Evolutionary conservation across 2,888 invertebrate genomes (phyloP), one percentile per base, ranked within the genome.

Genomic region (Thalpophila matura): DNA sequence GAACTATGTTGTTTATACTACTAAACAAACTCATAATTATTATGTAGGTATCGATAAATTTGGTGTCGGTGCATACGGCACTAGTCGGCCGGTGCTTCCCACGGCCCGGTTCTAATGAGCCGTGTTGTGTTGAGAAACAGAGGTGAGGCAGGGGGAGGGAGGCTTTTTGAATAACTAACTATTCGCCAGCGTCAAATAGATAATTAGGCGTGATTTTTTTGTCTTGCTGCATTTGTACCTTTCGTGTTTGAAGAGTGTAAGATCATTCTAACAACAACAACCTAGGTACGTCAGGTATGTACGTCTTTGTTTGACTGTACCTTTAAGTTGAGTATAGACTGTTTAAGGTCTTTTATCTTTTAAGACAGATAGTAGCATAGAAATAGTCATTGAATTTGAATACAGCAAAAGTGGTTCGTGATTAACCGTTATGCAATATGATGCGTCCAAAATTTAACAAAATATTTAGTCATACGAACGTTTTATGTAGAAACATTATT

Each of bases 61-160:
- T 42, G 18, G 26, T 35, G 35, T 49, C 40, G 26, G 31, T 14
- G 38, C 55, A 38, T 57, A 60, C 88, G 67, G 79, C 91, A 85
- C 92, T 91, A 91, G 77, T 67, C 60, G 76, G 59, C 79, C 75
- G 84, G 79, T 81, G 84, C 87, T 92, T 93, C 93, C 91, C 93
- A 93, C 93, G 92, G 90, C 91, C 89, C 85, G 88, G 85, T 91
- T 89, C 92, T 94, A 94, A 94, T 93, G 93, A 94, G 93, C 89
- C 91, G 88, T 90, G 92, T 91, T 92, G 91, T 88, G 89, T 91
- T 90, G 91, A 90, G 90, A 88, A 88, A 90, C 89, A 88, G 89
- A 81, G 82, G 83, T 79, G 88, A 81, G 79, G 82, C 10, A 24
- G 26, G 64, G 74, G 79, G 74, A 79, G 83, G 65, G 77, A 77